phyloP scores from a whole-genome alignment of 1,140 invertebrate genomes.

The Venustaconcha ellipsiformis region DNA sequence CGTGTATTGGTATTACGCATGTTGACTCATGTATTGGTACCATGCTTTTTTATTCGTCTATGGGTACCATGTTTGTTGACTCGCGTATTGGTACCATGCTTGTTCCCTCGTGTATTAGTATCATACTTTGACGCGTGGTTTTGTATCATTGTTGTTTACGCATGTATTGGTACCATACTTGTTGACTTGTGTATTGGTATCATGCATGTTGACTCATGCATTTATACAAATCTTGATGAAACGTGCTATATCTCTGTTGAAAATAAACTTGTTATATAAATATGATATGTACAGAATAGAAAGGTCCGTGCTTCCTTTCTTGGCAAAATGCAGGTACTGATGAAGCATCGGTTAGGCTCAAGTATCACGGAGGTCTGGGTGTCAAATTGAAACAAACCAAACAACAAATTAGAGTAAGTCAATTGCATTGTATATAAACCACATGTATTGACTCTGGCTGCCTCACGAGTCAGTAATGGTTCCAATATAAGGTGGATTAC shows the following conservation, averaged over 20 bases:
- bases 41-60: not conserved
- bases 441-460: too few relatives aligned
- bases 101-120: not conserved
- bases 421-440: too few relatives aligned
- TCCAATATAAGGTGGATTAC: too few relatives aligned
- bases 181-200: not conserved
- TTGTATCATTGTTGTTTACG: too few relatives aligned
- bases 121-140: not conserved
- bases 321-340: not conserved
- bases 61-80: too few relatives aligned
- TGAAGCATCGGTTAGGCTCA: too few relatives aligned
- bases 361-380: too few relatives aligned
- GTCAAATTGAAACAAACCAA: too few relatives aligned
- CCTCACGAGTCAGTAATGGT: too few relatives aligned
- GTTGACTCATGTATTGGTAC: not conserved
- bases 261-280: conserved; percentile 5
- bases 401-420: too few relatives aligned
- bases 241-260: conserved; percentile 4
- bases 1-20: not conserved
- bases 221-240: not conserved
- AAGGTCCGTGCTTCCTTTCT: not conserved
- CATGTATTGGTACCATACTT: not conserved
- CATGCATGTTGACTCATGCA: not conserved
- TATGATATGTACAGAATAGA: not conserved
- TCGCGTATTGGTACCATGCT: not conserved